Conservation (phyloP, 53 echinoderm and acorn worm genomes). For the Luidia sarsii region DNA sequence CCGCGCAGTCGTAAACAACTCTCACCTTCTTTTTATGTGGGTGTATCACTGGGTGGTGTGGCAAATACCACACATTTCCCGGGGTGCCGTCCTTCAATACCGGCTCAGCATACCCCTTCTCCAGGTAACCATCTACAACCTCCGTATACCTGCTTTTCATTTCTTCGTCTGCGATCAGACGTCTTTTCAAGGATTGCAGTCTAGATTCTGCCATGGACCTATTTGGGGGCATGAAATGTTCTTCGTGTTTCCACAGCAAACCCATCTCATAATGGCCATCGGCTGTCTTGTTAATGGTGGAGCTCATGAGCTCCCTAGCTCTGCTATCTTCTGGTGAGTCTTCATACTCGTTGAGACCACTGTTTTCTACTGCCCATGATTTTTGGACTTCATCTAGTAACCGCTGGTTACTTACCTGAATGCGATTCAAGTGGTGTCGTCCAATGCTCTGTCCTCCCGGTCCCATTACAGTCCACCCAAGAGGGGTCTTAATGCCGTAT, state of each 20-base stretch:
- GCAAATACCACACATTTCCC: conserved; percentile 61
- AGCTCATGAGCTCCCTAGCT: conserved; percentile 39
- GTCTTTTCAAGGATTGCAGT: conserved; percentile 25
- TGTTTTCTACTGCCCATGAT: conserved; percentile 59
- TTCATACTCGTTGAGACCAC: conserved; percentile 39
- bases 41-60: conserved; percentile 62
- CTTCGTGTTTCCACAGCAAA: conserved; percentile 42
- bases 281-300: conserved; percentile 37
- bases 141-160: neutral
- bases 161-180: conserved; percentile 17
- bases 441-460: conserved; percentile 42
- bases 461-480: conserved; percentile 65
- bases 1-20: conserved; percentile 70
- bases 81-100: neutral
- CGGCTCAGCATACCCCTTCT: conserved; percentile 49
- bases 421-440: conserved; percentile 36
- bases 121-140: conserved; percentile 5
- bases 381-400: conserved; percentile 58
- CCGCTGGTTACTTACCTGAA: conserved; percentile 53
- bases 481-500: conserved; percentile 53
- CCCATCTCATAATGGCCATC: conserved; percentile 64
- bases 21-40: conserved; percentile 57
- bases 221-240: conserved; percentile 40
- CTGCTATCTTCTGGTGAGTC: conserved; percentile 47
- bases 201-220: conserved; percentile 44